These are phyloP conservation scores for Aporophyla nigra DNA, from an alignment of 2,888 invertebrate species.

Conservation along the genomic window DNA sequence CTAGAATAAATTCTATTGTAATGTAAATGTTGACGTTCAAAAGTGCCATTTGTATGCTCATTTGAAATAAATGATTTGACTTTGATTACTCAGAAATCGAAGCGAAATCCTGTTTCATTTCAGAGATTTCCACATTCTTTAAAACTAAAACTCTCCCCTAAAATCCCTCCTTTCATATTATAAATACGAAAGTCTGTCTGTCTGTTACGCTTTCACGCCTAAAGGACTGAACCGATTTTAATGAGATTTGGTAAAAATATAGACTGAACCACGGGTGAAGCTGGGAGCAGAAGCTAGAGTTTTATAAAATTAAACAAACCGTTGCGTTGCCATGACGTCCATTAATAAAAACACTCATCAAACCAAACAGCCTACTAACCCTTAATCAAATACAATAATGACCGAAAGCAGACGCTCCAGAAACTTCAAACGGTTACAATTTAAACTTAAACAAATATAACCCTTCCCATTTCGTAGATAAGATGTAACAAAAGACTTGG, in stretches of 20 bases:
- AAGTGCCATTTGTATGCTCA: too few relatives aligned
- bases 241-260: too few relatives aligned
- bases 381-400: slow-evolving; percentile 16
- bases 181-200: too few relatives aligned
- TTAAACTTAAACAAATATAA: slow-evolving; percentile 59
- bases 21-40: too few relatives aligned
- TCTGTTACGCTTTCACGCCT: too few relatives aligned
- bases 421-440: slow-evolving; percentile 43
- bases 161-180: too few relatives aligned
- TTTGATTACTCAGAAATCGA: not conserved
- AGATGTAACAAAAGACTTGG: slow-evolving; percentile 53
- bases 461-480: slow-evolving; percentile 46
- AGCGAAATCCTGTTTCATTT: not conserved
- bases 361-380: slow-evolving; percentile 8
- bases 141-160: too few relatives aligned
- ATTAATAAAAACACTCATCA: slow-evolving; percentile 3
- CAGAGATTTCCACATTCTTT: not conserved
- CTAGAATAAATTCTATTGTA: too few relatives aligned
- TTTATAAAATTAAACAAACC: not conserved
- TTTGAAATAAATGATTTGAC: too few relatives aligned
- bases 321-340: not conserved
- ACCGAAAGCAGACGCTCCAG: slow-evolving; percentile 35
- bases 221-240: too few relatives aligned
- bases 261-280: too few relatives aligned
- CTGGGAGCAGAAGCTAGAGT: too few relatives aligned